Conservation (phyloP, 2,888 invertebrate species). For the Hetaerina titia region DNA sequence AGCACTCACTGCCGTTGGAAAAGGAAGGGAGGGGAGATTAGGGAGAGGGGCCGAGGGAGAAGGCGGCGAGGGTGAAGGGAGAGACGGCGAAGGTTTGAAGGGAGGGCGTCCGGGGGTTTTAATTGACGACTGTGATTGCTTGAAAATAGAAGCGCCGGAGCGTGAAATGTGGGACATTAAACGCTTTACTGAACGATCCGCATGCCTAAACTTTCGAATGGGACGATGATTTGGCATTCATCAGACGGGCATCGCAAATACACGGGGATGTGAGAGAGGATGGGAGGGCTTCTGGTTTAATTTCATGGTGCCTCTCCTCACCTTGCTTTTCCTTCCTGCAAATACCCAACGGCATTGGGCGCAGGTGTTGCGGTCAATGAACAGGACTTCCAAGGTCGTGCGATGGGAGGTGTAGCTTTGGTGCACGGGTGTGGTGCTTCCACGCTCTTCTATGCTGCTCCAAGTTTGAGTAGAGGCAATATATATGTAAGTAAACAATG, state of each 20-base stretch:
- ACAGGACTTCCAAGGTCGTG: not conserved
- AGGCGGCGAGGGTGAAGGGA: too few species aligned
- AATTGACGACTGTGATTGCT: conserved; percentile 23
- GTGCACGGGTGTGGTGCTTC: not conserved
- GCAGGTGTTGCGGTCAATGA: not conserved
- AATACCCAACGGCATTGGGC: not conserved
- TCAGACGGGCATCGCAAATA: not conserved
- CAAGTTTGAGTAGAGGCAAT: too few species aligned
- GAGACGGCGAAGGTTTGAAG: not conserved
- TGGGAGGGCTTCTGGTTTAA: not conserved
- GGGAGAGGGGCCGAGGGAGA: too few species aligned
- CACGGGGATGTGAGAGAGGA: not conserved
- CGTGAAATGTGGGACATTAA: conserved; percentile 32
- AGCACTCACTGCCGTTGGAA: not conserved
- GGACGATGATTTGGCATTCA: not conserved
- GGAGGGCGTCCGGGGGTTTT: not conserved
- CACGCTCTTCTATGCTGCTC: too few species aligned
- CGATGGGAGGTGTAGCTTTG: not conserved
- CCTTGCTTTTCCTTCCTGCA: not conserved
- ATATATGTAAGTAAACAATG: too few species aligned
- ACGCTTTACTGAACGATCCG: conserved; percentile 11
- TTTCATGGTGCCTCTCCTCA: not conserved
- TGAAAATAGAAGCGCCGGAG: not conserved
- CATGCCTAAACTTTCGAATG: conserved; percentile 27
- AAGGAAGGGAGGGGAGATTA: not conserved